A percentile compares a stretch with the other conserved stretches of the same genome.
Evolutionary conservation across 2,888 invertebrate genomes (phyloP).

Genomic region (Yponomeuta plumbellus): DNA sequence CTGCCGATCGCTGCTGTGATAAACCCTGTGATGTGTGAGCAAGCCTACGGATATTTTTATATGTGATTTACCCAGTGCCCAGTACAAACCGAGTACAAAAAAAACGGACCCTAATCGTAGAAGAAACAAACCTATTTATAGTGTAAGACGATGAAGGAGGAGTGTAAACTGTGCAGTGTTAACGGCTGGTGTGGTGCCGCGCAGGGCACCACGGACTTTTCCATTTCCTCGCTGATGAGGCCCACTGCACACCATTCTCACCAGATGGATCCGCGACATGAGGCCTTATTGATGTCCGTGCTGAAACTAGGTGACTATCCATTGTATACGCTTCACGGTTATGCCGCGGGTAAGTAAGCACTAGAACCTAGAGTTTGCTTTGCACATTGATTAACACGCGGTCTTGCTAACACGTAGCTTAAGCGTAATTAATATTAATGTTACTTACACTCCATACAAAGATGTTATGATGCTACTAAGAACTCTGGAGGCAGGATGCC

Average conservation of each 20-base stretch:
- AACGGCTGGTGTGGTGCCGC: slow-evolving; percentile 61
- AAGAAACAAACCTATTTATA: slow-evolving; percentile 24
- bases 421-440: background rate
- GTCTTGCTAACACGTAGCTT: background rate
- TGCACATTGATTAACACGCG: slow-evolving; percentile 31
- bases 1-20: slow-evolving; percentile 67
- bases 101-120: slow-evolving; percentile 49
- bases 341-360: slow-evolving; percentile 66
- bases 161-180: slow-evolving; percentile 67
- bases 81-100: slow-evolving; percentile 77
- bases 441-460: background rate
- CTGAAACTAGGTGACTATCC: slow-evolving; percentile 75
- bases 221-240: slow-evolving; percentile 68
- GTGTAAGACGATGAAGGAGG: slow-evolving; percentile 64
- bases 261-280: slow-evolving; percentile 56
- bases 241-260: slow-evolving; percentile 47
- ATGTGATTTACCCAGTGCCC: slow-evolving; percentile 75
- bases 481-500: no score
- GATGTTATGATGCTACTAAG: no score
- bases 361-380: slow-evolving; percentile 33
- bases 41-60: slow-evolving; percentile 71
- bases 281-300: slow-evolving; percentile 68
- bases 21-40: slow-evolving; percentile 70
- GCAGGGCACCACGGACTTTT: slow-evolving; percentile 61
- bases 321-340: slow-evolving; percentile 58